Base-by-base conservation (phyloP, 2,888 invertebrate genomes). In the Cyaniris semiargus region DNA sequence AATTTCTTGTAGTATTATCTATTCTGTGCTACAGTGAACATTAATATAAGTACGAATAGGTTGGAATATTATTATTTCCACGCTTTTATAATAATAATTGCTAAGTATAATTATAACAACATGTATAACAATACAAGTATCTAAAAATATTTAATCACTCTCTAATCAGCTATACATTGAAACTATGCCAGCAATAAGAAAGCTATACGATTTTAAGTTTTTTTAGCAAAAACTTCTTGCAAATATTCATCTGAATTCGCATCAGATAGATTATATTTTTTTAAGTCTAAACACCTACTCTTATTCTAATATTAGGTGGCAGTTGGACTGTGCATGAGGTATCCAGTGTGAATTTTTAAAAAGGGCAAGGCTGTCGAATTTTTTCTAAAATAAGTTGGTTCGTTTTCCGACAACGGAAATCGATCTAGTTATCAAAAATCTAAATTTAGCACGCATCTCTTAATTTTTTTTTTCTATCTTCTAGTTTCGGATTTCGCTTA, bases 141-240 rank as follows among this genome's bases (percentile, higher is more conserved):
- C 60, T 60, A 60, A 60, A 60, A 60, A 23, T 60, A 60, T 60
- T 60, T 60, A 23, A 23, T 21, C 58, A 60, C 58, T 21, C 58
- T 60, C 21, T n/a, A n/a, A 58, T n/a, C 3, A 60, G 58, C 58
- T 13, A 8, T 21, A 53, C 15, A 38, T 38, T 8, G 6, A 10
- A 38, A n/a, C 53, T 53, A 53, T 18, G n/a, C 5, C 3, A 53
- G 53, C 53, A 18, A 53, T 53, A 0, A 5, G 18, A 53, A 53
- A 53, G 53, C 53, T 18, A 18, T 53, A 53, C 53, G 2, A 44
- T 44, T 44, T 44, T 10, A 44, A 44, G 44, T 44, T 44, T 44
- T 38, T 44, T 44, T 10, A 44, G 13, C 10, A 44, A 44, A 10
- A 44, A 44, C 44, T 38, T 38, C 38, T 44, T 44, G 44, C 10